Conservation (phyloP, 2,888 invertebrate genomes). For the Drosophila melanocephala region DNA sequence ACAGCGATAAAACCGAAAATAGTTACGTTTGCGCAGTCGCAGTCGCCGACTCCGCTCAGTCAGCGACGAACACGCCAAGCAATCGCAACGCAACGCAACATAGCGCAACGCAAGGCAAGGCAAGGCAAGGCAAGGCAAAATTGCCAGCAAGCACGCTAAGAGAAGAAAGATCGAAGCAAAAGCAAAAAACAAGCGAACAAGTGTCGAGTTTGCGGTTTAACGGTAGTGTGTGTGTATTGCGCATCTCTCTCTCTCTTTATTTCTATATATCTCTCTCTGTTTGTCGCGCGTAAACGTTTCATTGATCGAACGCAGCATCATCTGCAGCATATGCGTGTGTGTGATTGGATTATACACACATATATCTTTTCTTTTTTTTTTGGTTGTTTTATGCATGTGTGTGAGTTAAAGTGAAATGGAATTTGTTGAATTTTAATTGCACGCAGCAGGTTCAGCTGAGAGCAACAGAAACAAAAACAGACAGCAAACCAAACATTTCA, state of each 20-base stretch:
- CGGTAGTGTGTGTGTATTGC: slow-evolving; percentile 37
- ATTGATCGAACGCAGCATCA: slow-evolving; percentile 53
- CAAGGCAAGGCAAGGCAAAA: slow-evolving; percentile 39
- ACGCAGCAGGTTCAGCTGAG: slow-evolving; percentile 56
- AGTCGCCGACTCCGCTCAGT: slow-evolving; percentile 53
- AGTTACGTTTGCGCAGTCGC: slow-evolving; percentile 48
- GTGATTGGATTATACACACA: slow-evolving; percentile 18
- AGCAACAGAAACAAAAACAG: slow-evolving; percentile 30
- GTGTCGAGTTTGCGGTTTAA: slow-evolving; percentile 34
- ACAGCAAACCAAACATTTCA: slow-evolving; percentile 45
- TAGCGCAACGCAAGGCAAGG: neutral
- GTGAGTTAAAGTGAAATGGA: slow-evolving; percentile 70
- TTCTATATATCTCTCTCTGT: slow-evolving; percentile 1
- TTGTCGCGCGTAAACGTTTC: slow-evolving; percentile 21
- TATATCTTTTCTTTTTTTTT: slow-evolving; percentile 20
- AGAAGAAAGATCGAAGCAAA: slow-evolving; percentile 31
- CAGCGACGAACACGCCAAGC: slow-evolving; percentile 56
- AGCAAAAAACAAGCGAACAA: slow-evolving; percentile 22
- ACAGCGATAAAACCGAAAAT: slow-evolving; percentile 25
- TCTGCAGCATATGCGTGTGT: slow-evolving; percentile 21
- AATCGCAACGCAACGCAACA: slow-evolving; percentile 8
- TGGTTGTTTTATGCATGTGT: slow-evolving; percentile 11
- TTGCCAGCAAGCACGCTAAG: slow-evolving; percentile 17
- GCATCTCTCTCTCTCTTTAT: slow-evolving; percentile 1
- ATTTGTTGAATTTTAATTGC: slow-evolving; percentile 77